Base-by-base conservation (phyloP, 2,113 vertebrate genomes). In the Pedetes capensis region DNA sequence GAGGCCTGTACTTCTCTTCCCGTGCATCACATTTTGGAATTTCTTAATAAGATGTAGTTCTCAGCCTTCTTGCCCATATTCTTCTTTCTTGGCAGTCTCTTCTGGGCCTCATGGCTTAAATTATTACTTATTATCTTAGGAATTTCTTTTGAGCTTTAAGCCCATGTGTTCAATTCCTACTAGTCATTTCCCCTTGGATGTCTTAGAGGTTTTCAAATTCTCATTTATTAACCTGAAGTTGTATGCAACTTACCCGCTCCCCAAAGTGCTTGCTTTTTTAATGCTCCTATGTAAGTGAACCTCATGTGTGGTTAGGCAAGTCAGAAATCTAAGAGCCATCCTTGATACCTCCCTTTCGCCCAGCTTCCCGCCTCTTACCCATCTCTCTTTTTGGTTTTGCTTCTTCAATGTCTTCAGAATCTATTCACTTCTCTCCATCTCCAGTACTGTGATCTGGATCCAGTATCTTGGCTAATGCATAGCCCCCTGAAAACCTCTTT, bases 361-460 rank as follows among this genome's bases (percentile, higher is more conserved):
- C 22, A 37, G 10, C 6, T 22, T 34, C 12, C 8, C 5, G 1
- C 0, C 29, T 12, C 13, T 1, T 49, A 29, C 14, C 34, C 25
- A 37, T 64, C 66, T 32, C 18, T 74, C 75, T 7, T 6, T 44
- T 55, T 69, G 34, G 0, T 32, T 42, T 84, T 85, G 18, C 61
- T 69, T 71, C 59, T 81, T 53, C 72, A 81, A 39, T 42, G 71
- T 39, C 53, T 80, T 80, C 49, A 90, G 44, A 90, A 61, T n/a
- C 39, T 71, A 71, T 29, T 74, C 27, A 32, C 61, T 44, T 88
- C 32, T 78, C n/a, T 91, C 47, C 10, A 44, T 4, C 42, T 81
- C 79, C 37, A 49, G 37, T 17, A n/a, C 39, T 69, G 29, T 3
- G 2, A 29, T 20, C 74, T 0, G 4, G 32, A 82, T 37, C 34